These are phyloP conservation scores for Eupithecia tripunctaria DNA, from an alignment of 2,888 invertebrate species.

Conservation along the genomic window DNA sequence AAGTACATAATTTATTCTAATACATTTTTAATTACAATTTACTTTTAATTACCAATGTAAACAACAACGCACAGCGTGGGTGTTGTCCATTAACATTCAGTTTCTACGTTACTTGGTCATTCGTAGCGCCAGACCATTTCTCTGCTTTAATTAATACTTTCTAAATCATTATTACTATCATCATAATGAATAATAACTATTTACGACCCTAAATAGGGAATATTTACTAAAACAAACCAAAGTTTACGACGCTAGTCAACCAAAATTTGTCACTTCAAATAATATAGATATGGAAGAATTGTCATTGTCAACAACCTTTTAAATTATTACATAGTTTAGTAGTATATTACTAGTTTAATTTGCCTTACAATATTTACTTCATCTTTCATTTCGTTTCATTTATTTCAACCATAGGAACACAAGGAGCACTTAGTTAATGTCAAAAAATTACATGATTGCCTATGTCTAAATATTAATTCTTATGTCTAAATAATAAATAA, in stretches of 20 bases:
- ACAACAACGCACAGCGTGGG: not conserved
- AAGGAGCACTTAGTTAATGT: too few species aligned
- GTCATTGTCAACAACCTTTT: too few species aligned
- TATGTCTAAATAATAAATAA: too few species aligned
- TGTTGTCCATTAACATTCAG: not conserved
- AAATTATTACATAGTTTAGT: too few species aligned
- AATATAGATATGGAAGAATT: too few species aligned
- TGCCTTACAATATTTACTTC: too few species aligned
- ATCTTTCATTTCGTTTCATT: too few species aligned
- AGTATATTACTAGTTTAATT: too few species aligned
- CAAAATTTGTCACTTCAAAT: too few species aligned
- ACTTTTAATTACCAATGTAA: conserved; percentile 5
- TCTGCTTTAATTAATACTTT: not conserved
- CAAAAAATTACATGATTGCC: too few species aligned
- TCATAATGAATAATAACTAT: not conserved
- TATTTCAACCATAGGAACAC: too few species aligned
- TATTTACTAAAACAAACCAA: not conserved
- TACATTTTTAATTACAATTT: not conserved
- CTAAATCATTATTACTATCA: not conserved
- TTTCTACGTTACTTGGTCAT: not conserved
- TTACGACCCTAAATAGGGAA: not conserved
- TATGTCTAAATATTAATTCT: too few species aligned
- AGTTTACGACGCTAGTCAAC: not conserved
- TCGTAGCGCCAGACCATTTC: not conserved
- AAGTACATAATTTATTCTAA: not conserved